Evolutionary conservation across 2,888 invertebrate genomes (phyloP), one percentile per base, ranked within the genome.

Genomic region (Tromatobia lineatoria): DNA sequence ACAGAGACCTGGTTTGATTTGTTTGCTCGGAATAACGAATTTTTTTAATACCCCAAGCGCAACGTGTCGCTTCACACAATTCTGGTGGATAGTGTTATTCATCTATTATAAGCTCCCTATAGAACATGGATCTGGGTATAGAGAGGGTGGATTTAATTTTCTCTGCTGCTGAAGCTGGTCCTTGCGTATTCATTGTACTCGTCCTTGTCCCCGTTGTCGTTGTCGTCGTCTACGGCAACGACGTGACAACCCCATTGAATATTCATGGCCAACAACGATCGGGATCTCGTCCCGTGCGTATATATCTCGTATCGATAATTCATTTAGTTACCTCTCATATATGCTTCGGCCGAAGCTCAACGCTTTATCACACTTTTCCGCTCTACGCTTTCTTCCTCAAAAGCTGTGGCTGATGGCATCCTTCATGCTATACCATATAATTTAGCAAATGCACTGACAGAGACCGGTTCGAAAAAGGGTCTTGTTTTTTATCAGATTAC

Each of bases 231-330:
- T 23, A 29, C 73, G 74, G 50, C 70, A 38, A 74, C 77, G 69
- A 64, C 61, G 67, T 34, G 52, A 45, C 76, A 69, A 57, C 34
- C 29, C 70, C 34, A 54, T 84, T 84, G 83, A 84, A 80, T 84
- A 84, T 84, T 80, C 83, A 84, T 84, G 64, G 67, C 45, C 61
- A 74, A 54, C 77, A 23, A 59, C 52, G 61, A 80, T 80, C 73
- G 67, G 52, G 61, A 77, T 80, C 73, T 80, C 70, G 29, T 73
- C 47, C 77, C 25, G 45, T 59, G 66, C 67, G 73, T 73, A 61
- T 61, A 50, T 61, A 70, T 38, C 47, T 75, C 64, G 38, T 52
- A 54, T 42, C 57, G 47, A 61, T 83, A 75, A 78, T 78, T 78
- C 78, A 70, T 70, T 80, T 71, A 80, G 75, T 64, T 75, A 34